Evolutionary conservation across 2,888 invertebrate genomes (phyloP), one percentile per base, ranked within the genome.

Genomic region (Microplitis manilae): DNA sequence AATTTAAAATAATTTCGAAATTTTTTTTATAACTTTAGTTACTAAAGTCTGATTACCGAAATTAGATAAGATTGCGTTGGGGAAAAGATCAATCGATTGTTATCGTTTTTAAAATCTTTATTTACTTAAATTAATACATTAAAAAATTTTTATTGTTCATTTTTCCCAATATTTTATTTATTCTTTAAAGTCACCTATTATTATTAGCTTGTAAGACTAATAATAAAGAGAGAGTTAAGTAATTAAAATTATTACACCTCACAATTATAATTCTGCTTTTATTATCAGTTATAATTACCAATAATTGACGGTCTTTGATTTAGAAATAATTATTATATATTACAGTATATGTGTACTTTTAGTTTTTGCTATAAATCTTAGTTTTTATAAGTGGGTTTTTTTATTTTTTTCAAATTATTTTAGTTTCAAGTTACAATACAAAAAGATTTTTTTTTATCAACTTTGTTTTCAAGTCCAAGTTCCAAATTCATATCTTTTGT

Each of bases 21-120:
- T 9, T 59, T 59, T 59, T 62, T 62, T 17, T 62, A 8, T 62
- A 8, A 62, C 5, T 15, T 62, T 9, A 62, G 20, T 17, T 62
- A 62, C 62, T 4, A 62, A 50, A 50, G 50, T 50, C 20, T 20
- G 62, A 62, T 62, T 62, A 62, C 20, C 62, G 8, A 62, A 62
- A 62, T 62, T 20, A 13, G 20, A 62, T 62, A 20, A 62, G 62
- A 62, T 62, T 62, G 62, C 62, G 20, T 7, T 15, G 20, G 62
- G 62, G 20, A 20, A 62, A 62, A 62, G 62, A 20, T 62, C 62
- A 62, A 62, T 62, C 6, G 62, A 39, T 9, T 7, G 38, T 30
- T 72, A 62, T 62, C 62, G 17, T 70, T 30, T 30, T 13, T 38
- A 15, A 20, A 59, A 61, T 30, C n/a, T 38, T 17, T 50, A 50